Evolutionary conservation across 2,888 invertebrate genomes (phyloP), one percentile per base, ranked within the genome.

Genomic region (Acronicta psi): DNA sequence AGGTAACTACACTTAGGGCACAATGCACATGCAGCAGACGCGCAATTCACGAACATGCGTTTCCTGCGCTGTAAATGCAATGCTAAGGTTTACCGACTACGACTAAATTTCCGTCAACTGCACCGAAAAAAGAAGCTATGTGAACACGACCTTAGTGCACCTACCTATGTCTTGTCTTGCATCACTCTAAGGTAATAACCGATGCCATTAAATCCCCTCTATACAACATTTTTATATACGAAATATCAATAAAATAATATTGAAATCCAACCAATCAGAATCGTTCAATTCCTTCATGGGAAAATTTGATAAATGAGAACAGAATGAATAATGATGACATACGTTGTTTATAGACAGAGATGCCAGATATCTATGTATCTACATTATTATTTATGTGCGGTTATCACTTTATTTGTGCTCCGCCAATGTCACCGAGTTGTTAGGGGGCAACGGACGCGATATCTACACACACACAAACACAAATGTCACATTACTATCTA

Each of bases 371-470:
- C 55, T 82, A 80, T 81, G 80, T 82, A 83, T 81, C 80, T 82
- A 83, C 80, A 73, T 86, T 85, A 82, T 79, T 88, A 87, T 88
- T 87, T 88, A 87, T 91, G 80, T 84, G 80, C 82, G 79, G 83
- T 91, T 93, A 93, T 92, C 93, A 86, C 82, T 85, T 78, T 91
- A 89, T 93, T 93, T 92, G 90, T 89, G 86, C 86, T 87, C 82
- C 82, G 86, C 93, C 94, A 94, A 94, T 94, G 94, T 94, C 94
- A 93, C 91, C 87, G 92, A 92, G 91, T 92, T 89, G 90, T 82
- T 78, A 86, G 87, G 88, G 94, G 92, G 92, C 93, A 93, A 93
- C 89, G 93, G 84, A 89, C 94, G 90, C 86, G 78, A 83, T 93
- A 91, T 91, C 89, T 90, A 79, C 80, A 88, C 81, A 84, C 82